Evolutionary conservation across 2,113 vertebrate species (phyloP), one percentile per base, ranked within the genome.

Genomic region (Ceyx melanurus): DNA sequence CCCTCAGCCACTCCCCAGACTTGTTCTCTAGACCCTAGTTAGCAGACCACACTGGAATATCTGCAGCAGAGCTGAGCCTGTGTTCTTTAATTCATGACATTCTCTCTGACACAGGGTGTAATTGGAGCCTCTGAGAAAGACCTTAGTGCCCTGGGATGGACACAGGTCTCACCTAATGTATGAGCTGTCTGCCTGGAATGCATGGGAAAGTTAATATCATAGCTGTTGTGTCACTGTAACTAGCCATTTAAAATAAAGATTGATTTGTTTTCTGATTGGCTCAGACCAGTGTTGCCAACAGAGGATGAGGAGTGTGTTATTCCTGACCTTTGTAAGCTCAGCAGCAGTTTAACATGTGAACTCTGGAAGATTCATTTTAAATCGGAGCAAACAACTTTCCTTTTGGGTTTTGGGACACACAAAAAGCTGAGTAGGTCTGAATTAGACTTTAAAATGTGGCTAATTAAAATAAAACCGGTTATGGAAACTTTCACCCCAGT

Each of bases 321-420:
- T 82, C 72, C 58, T 68, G 90, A 82, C 53, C 83, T 93, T 82
- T 79, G 81, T 86, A 86, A 92, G 86, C 86, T 89, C 74, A 93
- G 84, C 86, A 92, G 84, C 61, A 76, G 77, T 90, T 95, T 66
- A 86, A 54, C 61, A 14, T 84, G 81, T 78, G 71, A 89, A 82
- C 71, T 45, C 81, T 75, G 81, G 66, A 70, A 93, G 84, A 87
- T 77, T 87, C 82, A 35, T 86, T 91, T 92, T 58, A 80, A 68
- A 80, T 80, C 0, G 21, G 40, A 77, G 75, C 50, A 60, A 91
- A 73, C 64, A 83, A 90, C 57, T 86, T 95, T 64, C 76, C 57
- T 83, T 88, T 85, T 60, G 76, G 88, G 84, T 84, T 93, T 84
- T 4, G 9, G 71, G 76, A 64, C 82, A 80, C 53, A 73, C 37